phyloP scores from a whole-genome alignment of 2,888 invertebrate genomes.

The Ariolimax columbianus region DNA sequence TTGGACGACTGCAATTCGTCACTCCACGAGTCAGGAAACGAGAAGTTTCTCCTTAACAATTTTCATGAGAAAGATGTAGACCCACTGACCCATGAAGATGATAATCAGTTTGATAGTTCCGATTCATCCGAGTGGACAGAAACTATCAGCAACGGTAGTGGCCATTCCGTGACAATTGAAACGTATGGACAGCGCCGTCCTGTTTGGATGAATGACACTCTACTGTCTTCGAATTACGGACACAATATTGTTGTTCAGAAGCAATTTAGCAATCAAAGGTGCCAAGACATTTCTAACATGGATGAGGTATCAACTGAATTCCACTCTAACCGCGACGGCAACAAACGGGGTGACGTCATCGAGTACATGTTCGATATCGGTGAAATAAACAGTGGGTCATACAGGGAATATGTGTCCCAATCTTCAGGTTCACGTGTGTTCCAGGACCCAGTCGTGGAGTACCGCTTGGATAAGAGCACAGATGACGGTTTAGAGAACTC shows the following conservation, averaged over 20 bases:
- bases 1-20: slow-evolving; percentile 27
- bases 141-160: slow-evolving; percentile 53
- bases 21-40: neutral
- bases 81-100: neutral
- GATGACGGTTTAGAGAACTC: slow-evolving; percentile 70
- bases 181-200: slow-evolving; percentile 59
- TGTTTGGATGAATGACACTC: slow-evolving; percentile 61
- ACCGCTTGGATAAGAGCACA: slow-evolving; percentile 65
- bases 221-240: neutral
- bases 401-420: neutral
- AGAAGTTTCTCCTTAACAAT: neutral
- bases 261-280: neutral
- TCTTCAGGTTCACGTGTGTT: neutral
- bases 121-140: neutral
- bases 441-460: slow-evolving; percentile 53
- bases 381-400: neutral
- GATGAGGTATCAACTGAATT: neutral
- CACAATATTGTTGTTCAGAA: neutral
- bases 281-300: neutral
- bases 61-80: neutral
- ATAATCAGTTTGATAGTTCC: neutral
- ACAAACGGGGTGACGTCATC: neutral
- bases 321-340: neutral
- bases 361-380: slow-evolving; percentile 26
- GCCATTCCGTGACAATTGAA: slow-evolving; percentile 59